These are phyloP conservation scores for Hexactinellida sp. DNA, from an alignment of 37 sponge, comb jelly and placozoan genomes.

Conservation along the genomic window DNA sequence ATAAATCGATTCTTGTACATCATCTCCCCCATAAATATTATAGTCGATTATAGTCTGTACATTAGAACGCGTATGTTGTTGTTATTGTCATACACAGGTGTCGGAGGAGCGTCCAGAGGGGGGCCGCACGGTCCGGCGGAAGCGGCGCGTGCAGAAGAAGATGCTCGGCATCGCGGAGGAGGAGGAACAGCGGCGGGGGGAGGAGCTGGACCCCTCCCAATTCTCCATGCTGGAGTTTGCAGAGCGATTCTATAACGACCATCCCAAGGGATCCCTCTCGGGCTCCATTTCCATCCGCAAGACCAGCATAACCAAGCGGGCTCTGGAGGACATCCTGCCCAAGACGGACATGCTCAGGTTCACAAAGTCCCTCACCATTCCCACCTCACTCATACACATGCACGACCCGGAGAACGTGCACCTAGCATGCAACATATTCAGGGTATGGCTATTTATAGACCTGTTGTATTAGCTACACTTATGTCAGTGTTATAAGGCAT, in stretches of 20 bases:
- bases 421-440: slow-evolving; percentile 84
- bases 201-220: slow-evolving; percentile 46
- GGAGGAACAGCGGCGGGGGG: slow-evolving; percentile 25
- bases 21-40: too few species aligned
- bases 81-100: background rate
- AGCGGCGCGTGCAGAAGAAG: slow-evolving; percentile 73
- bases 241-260: slow-evolving; percentile 83
- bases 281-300: background rate
- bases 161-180: slow-evolving; percentile 66
- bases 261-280: slow-evolving; percentile 43
- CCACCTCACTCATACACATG: slow-evolving; percentile 89
- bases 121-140: slow-evolving; percentile 51
- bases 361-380: slow-evolving; percentile 43
- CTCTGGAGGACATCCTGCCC: slow-evolving; percentile 48
- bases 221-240: slow-evolving; percentile 76
- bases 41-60: too few species aligned
- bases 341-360: slow-evolving; percentile 70
- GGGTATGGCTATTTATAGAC: too few species aligned
- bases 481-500: too few species aligned
- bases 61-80: too few species aligned
- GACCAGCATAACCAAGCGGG: background rate
- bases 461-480: background rate
- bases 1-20: too few species aligned
- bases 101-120: background rate
- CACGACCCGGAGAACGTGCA: slow-evolving; percentile 92